Conservation (phyloP, 2,888 invertebrate genomes). For the Lissocephala sabroskyi region DNA sequence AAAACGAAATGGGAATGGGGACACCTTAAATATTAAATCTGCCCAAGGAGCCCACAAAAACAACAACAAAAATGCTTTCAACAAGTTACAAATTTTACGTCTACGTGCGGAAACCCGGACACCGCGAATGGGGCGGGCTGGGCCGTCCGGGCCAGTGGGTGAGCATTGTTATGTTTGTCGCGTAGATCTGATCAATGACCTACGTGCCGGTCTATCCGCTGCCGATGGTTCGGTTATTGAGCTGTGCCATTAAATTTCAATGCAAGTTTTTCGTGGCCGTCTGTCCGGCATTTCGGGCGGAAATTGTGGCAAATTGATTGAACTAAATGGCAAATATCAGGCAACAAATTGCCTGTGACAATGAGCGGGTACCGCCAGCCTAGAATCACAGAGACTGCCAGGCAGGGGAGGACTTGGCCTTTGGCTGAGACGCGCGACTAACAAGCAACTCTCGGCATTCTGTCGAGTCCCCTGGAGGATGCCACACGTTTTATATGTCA, state of each 20-base stretch:
- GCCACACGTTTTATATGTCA: conserved; percentile 53
- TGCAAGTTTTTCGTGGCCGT: conserved; percentile 14
- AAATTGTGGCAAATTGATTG: conserved; percentile 63
- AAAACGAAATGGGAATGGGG: not conserved
- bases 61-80: conserved; percentile 39
- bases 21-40: conserved; percentile 27
- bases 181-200: conserved; percentile 69
- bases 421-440: not conserved
- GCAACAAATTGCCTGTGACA: conserved; percentile 57
- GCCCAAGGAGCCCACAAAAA: conserved; percentile 31
- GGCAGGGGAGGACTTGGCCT: not conserved
- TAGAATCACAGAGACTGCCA: no score
- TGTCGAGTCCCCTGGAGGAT: not conserved
- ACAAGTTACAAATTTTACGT: conserved; percentile 43
- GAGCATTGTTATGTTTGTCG: conserved; percentile 65
- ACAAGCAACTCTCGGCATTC: not conserved
- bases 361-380: no score
- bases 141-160: not conserved
- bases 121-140: not conserved
- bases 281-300: conserved; percentile 26
- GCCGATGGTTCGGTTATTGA: conserved; percentile 33
- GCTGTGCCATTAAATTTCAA: conserved; percentile 54
- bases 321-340: conserved; percentile 61
- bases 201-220: conserved; percentile 42
- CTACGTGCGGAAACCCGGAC: conserved; percentile 25